A percentile compares a stretch with the other conserved stretches of the same genome.
Evolutionary conservation across 2,888 invertebrate species (phyloP).

Genomic region (Acrocyrtus sp.): DNA sequence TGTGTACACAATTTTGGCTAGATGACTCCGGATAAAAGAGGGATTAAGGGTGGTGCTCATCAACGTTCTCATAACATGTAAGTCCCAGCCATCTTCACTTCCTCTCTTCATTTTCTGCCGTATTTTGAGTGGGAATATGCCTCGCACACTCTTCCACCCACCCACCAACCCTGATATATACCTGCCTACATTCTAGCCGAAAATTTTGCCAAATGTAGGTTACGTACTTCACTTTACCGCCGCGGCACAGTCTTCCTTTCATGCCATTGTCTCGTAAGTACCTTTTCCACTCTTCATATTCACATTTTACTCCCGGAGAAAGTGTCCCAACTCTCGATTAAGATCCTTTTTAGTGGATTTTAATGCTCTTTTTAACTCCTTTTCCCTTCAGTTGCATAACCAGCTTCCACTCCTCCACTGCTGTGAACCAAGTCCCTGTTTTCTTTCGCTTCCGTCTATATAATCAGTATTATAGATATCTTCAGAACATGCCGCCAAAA

Average conservation of each 20-base stretch:
- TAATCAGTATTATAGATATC: too few species aligned
- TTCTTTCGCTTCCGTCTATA: not conserved
- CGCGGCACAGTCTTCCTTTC: too few species aligned
- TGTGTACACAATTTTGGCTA: too few species aligned
- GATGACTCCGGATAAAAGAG: not conserved
- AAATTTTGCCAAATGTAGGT: too few species aligned
- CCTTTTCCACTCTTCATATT: not conserved
- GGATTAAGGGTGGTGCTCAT: not conserved
- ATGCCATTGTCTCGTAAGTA: not conserved
- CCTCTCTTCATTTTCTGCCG: too few species aligned
- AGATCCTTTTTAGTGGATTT: constrained; percentile 38
- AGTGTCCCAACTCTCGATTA: not conserved
- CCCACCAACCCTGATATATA: too few species aligned
- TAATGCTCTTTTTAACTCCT: constrained; percentile 35
- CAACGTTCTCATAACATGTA: not conserved
- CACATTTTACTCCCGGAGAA: not conserved
- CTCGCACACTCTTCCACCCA: too few species aligned
- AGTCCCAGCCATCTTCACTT: too few species aligned
- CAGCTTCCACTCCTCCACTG: not conserved
- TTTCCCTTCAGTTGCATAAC: not conserved
- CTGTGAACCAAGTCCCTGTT: not conserved
- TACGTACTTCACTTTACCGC: too few species aligned
- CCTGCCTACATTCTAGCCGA: too few species aligned
- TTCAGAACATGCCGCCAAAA: too few species aligned
- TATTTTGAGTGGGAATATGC: too few species aligned